Evolutionary conservation across 1,140 invertebrate species (phyloP).

Genomic region (Aethina tumida): DNA sequence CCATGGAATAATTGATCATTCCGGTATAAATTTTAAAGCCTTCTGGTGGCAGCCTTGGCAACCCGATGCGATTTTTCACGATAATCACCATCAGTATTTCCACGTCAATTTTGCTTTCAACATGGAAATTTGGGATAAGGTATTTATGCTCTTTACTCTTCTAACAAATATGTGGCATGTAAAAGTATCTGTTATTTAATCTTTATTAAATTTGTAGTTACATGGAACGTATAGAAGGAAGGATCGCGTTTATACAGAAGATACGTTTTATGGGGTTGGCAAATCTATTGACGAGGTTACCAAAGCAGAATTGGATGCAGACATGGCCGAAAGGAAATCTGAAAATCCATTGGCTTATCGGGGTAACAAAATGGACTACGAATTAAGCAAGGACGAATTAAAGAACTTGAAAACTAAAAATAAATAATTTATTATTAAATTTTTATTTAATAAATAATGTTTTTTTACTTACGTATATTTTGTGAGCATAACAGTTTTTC

Average conservation of each 20-base stretch:
- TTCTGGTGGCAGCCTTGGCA: constrained; percentile 72
- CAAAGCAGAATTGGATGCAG: constrained; percentile 37
- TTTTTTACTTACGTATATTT: not conserved
- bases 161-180: constrained; percentile 1
- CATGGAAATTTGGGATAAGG: constrained; percentile 55
- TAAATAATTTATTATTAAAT: constrained; percentile 5
- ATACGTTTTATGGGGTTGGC: constrained; percentile 51
- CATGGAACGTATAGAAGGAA: constrained; percentile 56
- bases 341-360: constrained; percentile 45
- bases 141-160: constrained; percentile 26
- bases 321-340: constrained; percentile 38
- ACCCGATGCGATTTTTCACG: constrained; percentile 63
- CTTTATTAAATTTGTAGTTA: constrained; percentile 38
- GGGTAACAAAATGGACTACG: constrained; percentile 29
- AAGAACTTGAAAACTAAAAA: constrained; percentile 12
- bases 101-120: constrained; percentile 70
- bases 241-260: constrained; percentile 55
- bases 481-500: constrained; percentile 2
- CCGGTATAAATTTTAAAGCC: constrained; percentile 61
- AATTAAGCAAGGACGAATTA: constrained; percentile 24
- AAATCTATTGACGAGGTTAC: constrained; percentile 40
- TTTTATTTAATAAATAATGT: constrained; percentile 6
- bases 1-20: constrained; percentile 67
- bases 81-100: constrained; percentile 70
- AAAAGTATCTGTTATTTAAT: constrained; percentile 2